Conservation (phyloP, 2,113 vertebrate genomes). For the Nycticebus coucang region DNA sequence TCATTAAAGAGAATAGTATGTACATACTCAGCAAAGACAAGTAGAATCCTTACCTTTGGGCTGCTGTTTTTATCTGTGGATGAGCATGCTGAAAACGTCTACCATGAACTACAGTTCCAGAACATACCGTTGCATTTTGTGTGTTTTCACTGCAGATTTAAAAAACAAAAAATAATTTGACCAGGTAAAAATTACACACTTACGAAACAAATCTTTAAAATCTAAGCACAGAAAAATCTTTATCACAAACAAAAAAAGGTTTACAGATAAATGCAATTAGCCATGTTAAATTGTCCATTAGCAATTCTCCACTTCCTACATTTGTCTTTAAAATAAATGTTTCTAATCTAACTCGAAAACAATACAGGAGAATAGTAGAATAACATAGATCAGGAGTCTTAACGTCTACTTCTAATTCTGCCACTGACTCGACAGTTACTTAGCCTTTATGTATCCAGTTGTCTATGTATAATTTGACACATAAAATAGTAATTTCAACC, state of each 20-base stretch:
- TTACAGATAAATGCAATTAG: neutral
- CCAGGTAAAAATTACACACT: neutral
- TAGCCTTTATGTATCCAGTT: neutral
- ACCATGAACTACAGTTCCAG: constrained; percentile 91
- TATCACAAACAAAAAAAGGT: neutral
- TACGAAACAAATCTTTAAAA: constrained; percentile 49
- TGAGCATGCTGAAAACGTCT: constrained; percentile 93
- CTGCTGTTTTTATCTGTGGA: constrained; percentile 89
- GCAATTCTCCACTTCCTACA: neutral
- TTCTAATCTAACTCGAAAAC: constrained; percentile 9
- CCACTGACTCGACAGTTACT: constrained; percentile 26
- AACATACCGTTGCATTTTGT: constrained; percentile 84
- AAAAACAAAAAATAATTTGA: constrained; percentile 67
- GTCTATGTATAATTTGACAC: neutral
- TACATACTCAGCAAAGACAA: neutral
- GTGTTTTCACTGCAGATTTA: constrained; percentile 87
- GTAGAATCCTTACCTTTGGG: constrained; percentile 90
- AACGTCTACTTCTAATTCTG: constrained; percentile 36
- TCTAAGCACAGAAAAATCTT: neutral
- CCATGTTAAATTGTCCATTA: neutral
- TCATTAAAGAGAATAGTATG: neutral
- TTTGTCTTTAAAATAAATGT: constrained; percentile 43
- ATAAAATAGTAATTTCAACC: constrained; percentile 17
- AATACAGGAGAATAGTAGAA: neutral
- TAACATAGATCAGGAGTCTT: neutral